Conservation (phyloP, 2,888 invertebrate genomes). For the Steinernema hermaphroditum region DNA sequence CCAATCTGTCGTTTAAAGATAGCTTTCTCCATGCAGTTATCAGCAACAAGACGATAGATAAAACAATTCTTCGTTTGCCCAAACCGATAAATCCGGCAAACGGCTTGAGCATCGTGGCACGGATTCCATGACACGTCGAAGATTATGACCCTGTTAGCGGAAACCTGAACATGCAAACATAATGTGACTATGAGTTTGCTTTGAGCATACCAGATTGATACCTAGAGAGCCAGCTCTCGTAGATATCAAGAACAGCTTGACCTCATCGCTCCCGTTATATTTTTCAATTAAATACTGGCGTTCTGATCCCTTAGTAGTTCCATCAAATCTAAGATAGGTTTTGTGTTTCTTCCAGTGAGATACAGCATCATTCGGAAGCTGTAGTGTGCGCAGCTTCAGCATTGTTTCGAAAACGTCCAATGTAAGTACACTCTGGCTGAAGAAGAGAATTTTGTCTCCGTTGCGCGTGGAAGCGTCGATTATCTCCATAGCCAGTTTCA, state of each 20-base stretch:
- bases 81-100: conserved; percentile 72
- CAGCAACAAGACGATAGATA: conserved; percentile 93
- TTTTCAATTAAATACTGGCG: conserved; percentile 93
- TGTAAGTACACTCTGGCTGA: conserved; percentile 82
- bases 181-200: not conserved
- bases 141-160: conserved; percentile 94
- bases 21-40: conserved; percentile 93
- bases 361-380: not conserved
- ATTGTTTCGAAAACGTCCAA: conserved; percentile 92
- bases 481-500: conserved; percentile 88
- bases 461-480: conserved; percentile 82
- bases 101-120: conserved; percentile 81
- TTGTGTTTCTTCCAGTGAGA: conserved; percentile 18
- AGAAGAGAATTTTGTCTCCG: conserved; percentile 88
- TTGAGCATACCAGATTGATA: conserved; percentile 83
- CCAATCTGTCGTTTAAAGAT: conserved; percentile 97
- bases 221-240: conserved; percentile 75
- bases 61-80: conserved; percentile 92
- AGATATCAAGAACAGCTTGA: conserved; percentile 89
- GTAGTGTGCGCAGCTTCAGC: conserved; percentile 74
- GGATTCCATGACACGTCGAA: conserved; percentile 99
- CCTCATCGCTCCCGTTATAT: conserved; percentile 84
- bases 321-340: conserved; percentile 19
- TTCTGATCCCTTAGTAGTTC: conserved; percentile 72
- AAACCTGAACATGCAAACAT: conserved; percentile 47